phyloP scores from a whole-genome alignment of 2,797 vertebrate species.

The Silurus lanzhouensis region DNA sequence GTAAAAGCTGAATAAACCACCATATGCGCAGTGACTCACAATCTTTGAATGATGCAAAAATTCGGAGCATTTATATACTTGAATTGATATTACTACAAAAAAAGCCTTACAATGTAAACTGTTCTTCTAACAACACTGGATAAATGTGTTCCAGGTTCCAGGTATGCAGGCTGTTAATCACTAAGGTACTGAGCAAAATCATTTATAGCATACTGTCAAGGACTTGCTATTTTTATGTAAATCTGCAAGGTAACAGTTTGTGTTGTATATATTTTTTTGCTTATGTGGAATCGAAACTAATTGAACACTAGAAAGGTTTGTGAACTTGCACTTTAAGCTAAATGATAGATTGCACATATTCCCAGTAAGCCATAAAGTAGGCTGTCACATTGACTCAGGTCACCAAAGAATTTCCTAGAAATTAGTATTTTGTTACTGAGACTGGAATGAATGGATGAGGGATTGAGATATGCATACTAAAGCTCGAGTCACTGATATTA shows the following conservation, averaged over 20 bases:
- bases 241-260: conserved; percentile 42
- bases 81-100: conserved; percentile 48
- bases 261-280: conserved; percentile 44
- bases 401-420: conserved; percentile 55
- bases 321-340: conserved; percentile 56
- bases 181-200: conserved; percentile 45
- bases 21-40: conserved; percentile 15
- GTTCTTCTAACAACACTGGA: conserved; percentile 44
- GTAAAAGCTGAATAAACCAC: conserved; percentile 24
- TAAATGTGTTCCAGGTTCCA: conserved; percentile 38
- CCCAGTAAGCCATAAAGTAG: conserved; percentile 60
- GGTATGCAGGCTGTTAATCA: conserved; percentile 39
- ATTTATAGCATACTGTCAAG: conserved; percentile 32
- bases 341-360: conserved; percentile 55
- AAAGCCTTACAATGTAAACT: conserved; percentile 60
- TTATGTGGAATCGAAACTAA: conserved; percentile 43
- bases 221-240: conserved; percentile 38
- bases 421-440: conserved; percentile 36
- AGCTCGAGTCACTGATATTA: conserved; percentile 18
- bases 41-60: conserved; percentile 41
- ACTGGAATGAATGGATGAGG: background rate
- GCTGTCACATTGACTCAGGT: conserved; percentile 45
- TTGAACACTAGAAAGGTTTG: conserved; percentile 40
- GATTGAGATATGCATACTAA: conserved; percentile 31
- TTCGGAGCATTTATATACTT: conserved; percentile 49